Percentiles rank a stretch among this genome's conserved stretches.
Conservation (phyloP, 1,140 invertebrate species). For the Oryctes rhinoceros region DNA sequence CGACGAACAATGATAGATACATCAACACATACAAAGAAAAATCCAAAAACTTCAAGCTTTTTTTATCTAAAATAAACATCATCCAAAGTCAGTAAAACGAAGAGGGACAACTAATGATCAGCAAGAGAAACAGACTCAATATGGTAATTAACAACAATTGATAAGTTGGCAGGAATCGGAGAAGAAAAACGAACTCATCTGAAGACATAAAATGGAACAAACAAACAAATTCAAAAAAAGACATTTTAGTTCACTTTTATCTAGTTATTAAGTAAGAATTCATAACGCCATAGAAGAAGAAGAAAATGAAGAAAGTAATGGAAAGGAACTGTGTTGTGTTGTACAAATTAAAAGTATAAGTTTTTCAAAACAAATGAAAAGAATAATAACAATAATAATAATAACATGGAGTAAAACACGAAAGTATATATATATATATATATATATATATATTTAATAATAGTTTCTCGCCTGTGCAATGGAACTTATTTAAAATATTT, state of each 20-base stretch:
- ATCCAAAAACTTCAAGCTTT: neutral
- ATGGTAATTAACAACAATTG: no score
- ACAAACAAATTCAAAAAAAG: neutral
- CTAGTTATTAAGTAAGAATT: conserved; percentile 29
- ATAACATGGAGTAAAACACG: neutral
- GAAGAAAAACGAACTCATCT: no score
- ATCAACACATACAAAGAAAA: neutral
- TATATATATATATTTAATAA: neutral
- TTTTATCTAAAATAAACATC: no score
- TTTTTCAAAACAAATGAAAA: neutral
- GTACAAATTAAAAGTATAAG: conserved; percentile 37
- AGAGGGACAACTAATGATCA: no score
- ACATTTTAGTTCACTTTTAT: conserved; percentile 28
- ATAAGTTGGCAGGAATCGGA: no score
- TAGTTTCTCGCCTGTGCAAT: conserved; percentile 13
- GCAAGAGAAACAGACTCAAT: no score
- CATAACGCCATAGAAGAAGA: conserved; percentile 17
- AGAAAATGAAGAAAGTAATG: no score
- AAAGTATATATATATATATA: neutral
- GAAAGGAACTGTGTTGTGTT: conserved; percentile 27
- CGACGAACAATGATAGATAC: neutral
- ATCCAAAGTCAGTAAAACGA: no score
- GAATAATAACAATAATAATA: neutral
- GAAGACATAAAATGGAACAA: no score
- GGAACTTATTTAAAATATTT: conserved; percentile 2